A percentile compares a stretch with the other conserved stretches of the same genome.
Evolutionary conservation across 2,797 vertebrate genomes (phyloP).

Genomic region (Enteromius anoplus): DNA sequence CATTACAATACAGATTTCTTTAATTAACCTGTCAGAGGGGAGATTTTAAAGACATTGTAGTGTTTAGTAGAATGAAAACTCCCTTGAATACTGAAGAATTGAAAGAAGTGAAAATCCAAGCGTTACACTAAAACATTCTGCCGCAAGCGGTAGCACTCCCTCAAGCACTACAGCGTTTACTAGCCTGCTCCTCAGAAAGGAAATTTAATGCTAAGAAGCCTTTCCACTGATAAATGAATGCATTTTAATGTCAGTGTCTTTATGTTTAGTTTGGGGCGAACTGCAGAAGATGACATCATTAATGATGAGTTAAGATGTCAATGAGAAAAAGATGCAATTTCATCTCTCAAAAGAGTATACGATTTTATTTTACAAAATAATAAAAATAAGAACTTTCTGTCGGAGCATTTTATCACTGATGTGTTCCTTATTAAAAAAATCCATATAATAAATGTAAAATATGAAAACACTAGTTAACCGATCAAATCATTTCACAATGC

Average conservation of each 20-base stretch:
- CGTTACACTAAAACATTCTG: neutral
- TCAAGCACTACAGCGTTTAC: neutral
- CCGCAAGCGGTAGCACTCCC: neutral
- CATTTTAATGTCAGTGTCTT: neutral
- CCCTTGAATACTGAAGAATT: neutral
- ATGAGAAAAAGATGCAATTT: neutral
- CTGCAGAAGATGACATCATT: neutral
- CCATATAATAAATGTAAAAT: neutral
- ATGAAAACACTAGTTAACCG: neutral
- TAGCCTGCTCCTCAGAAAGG: neutral
- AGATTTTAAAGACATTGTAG: neutral
- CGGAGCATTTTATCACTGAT: neutral
- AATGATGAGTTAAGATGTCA: neutral
- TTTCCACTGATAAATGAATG: neutral
- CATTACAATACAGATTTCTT: conserved; percentile 13
- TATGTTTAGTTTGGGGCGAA: neutral
- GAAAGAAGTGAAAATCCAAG: conserved; percentile 4
- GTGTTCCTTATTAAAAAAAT: neutral
- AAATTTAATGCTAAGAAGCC: neutral
- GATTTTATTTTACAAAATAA: neutral
- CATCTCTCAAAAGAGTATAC: neutral
- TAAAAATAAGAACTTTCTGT: neutral
- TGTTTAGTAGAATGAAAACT: conserved; percentile 20
- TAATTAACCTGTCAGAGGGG: neutral
- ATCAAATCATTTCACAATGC: neutral